Conservation (phyloP, 2,888 invertebrate species). For the Pseudococcus viburni region DNA sequence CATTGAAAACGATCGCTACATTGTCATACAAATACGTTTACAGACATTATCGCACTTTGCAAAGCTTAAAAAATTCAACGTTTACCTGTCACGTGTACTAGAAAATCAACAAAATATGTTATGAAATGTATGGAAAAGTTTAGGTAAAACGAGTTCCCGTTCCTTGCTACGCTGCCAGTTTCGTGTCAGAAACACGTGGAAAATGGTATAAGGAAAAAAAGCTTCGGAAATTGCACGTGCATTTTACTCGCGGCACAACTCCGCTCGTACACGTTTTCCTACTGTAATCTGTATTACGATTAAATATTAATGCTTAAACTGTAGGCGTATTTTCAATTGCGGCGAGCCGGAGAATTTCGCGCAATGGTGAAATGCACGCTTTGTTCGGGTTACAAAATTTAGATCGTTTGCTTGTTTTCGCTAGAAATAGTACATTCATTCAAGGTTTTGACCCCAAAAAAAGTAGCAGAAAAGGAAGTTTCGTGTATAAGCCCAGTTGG, state of each 20-base stretch:
- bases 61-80: slow-evolving; percentile 32
- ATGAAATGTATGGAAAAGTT: slow-evolving; percentile 35
- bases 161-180: neutral
- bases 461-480: no score
- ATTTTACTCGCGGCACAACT: neutral
- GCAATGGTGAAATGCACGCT: neutral
- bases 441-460: no score
- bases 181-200: slow-evolving; percentile 34
- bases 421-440: no score
- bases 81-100: slow-evolving; percentile 30
- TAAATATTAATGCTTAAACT: neutral
- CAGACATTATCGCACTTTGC: slow-evolving; percentile 22
- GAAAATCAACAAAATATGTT: slow-evolving; percentile 50
- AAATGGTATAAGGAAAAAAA: neutral
- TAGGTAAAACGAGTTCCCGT: neutral
- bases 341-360: neutral
- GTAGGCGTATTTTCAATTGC: neutral
- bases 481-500: no score
- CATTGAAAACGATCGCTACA: slow-evolving; percentile 31
- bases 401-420: neutral
- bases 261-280: neutral
- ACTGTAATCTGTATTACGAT: neutral
- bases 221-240: slow-evolving; percentile 26
- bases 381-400: neutral
- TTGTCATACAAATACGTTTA: slow-evolving; percentile 45